phyloP scores from a whole-genome alignment of 2,797 vertebrate species.

The Apodemus agrarius region DNA sequence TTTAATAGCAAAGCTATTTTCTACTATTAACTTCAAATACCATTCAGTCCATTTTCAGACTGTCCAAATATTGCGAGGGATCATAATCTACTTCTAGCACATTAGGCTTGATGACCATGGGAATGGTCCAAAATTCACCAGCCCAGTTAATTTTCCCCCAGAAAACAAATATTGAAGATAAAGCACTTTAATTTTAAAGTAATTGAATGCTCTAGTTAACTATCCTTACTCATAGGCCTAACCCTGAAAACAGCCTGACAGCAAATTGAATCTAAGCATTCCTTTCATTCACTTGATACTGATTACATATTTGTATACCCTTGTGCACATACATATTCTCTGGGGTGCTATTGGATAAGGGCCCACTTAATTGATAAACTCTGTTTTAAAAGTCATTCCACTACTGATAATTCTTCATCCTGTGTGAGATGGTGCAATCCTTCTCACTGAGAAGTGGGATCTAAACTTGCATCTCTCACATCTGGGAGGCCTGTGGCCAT shows the following conservation, averaged over 20 bases:
- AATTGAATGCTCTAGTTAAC: neutral
- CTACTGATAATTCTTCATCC: neutral
- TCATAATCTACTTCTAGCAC: neutral
- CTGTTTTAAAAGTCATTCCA: neutral
- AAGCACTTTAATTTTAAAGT: conserved; percentile 61
- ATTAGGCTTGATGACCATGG: conserved; percentile 51
- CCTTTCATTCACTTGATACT: neutral
- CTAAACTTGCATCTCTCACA: neutral
- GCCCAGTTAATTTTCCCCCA: conserved; percentile 38
- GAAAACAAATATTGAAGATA: conserved; percentile 2
- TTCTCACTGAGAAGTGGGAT: neutral
- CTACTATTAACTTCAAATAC: conserved; percentile 23
- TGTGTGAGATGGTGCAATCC: neutral
- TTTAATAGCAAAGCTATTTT: neutral
- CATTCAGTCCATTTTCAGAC: neutral
- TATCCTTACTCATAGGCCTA: neutral
- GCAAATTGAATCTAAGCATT: conserved; percentile 3
- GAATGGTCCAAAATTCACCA: conserved; percentile 55
- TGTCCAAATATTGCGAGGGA: conserved; percentile 16
- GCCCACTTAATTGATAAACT: neutral
- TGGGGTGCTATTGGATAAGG: neutral
- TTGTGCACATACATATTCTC: neutral
- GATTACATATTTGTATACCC: neutral
- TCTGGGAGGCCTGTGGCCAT: neutral
- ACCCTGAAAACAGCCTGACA: conserved; percentile 50